Evolutionary conservation across 1,140 invertebrate genomes (phyloP).

Genomic region (Aphis gossypii): DNA sequence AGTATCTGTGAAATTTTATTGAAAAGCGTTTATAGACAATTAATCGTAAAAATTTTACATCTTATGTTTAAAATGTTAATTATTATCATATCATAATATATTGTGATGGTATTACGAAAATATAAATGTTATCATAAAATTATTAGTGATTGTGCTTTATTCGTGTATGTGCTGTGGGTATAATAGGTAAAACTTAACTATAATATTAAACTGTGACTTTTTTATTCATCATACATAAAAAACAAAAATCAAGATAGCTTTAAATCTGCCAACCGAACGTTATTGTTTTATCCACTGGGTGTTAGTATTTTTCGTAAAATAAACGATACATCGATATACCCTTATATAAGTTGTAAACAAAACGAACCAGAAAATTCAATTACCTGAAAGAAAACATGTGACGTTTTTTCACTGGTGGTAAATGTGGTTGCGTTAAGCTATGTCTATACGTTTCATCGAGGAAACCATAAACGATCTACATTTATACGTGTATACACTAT

Average conservation of each 20-base stretch:
- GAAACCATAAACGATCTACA: not conserved
- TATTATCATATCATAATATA: not conserved
- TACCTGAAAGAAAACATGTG: slow-evolving; percentile 23
- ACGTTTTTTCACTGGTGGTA: not conserved
- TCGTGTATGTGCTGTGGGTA: not conserved
- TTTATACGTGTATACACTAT: not conserved
- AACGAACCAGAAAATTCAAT: slow-evolving; percentile 32
- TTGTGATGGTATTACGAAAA: not conserved
- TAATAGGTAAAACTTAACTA: not conserved
- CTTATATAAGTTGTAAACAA: not conserved
- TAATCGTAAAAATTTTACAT: no score
- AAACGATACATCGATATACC: not conserved
- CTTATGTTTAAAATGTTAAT: not conserved
- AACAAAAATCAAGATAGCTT: not conserved
- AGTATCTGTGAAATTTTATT: not conserved
- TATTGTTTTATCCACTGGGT: not conserved
- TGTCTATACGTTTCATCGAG: not conserved
- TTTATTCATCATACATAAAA: not conserved
- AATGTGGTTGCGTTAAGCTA: not conserved
- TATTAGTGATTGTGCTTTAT: not conserved
- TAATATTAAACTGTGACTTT: not conserved
- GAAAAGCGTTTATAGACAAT: not conserved
- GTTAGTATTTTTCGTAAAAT: not conserved
- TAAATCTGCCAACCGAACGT: not conserved
- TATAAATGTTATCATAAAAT: not conserved